Evolutionary conservation across 2,888 invertebrate genomes (phyloP).

Genomic region (Resseliella maxima): DNA sequence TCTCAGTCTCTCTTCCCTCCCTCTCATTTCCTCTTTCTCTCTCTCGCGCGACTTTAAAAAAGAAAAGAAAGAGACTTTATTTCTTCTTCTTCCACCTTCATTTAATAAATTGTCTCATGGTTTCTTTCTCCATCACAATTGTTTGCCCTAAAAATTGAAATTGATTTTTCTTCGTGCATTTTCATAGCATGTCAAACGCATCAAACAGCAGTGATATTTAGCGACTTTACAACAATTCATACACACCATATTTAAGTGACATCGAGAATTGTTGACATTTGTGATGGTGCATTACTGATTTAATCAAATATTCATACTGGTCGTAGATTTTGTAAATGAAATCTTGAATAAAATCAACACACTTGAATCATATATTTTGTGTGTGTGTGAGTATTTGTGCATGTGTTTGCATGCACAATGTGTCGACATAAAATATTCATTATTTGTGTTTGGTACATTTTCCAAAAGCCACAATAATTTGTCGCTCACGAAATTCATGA

Average conservation of each 20-base stretch:
- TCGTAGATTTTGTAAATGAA: neutral
- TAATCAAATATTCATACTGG: constrained; percentile 17
- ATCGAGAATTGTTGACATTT: neutral
- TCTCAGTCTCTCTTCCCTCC: neutral
- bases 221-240: neutral
- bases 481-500: neutral
- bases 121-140: too few species aligned
- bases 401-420: neutral
- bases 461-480: neutral
- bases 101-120: too few species aligned
- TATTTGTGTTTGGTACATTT: neutral
- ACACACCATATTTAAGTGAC: neutral
- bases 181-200: neutral
- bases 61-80: too few species aligned
- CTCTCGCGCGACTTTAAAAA: too few species aligned
- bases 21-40: neutral
- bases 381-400: neutral
- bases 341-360: constrained; percentile 2
- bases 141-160: too few species aligned
- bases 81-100: too few species aligned
- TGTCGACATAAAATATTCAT: neutral
- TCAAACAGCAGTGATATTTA: neutral
- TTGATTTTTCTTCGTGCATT: neutral
- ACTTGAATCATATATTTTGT: too few species aligned
- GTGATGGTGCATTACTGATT: neutral